Base-by-base conservation (phyloP, 1,140 invertebrate species). In the Ectropis grisescens region DNA sequence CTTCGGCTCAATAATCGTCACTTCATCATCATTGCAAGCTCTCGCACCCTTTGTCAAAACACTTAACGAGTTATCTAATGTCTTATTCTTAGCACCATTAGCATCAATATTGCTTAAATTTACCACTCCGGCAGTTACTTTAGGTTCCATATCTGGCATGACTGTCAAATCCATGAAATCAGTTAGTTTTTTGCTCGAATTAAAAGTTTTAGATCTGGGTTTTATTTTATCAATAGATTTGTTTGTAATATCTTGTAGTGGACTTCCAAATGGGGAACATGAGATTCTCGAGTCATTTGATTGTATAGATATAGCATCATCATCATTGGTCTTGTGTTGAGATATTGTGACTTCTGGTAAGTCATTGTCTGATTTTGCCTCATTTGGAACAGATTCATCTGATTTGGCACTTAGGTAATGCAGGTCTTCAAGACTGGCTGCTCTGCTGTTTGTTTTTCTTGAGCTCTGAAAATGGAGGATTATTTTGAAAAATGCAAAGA, bases 201-300 rank as follows among this genome's bases (percentile, higher is more conserved):
- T n/a, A n/a, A n/a, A n/a, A n/a, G n/a, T n/a, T n/a, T n/a, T n/a
- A n/a, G n/a, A n/a, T 19, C 3, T 19, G 8, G 8, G 16, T 8
- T 19, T 19, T 3, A 19, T 19, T 44, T 33, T 11, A 58, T 47
- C 11, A 55, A 35, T 39, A n/a, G n/a, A n/a, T n/a, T 57, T 49
- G 36, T 64, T 61, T 0, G 61, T 71, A 0, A 74, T 49, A 11
- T 74, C 58, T 7, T 55, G 46, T 2, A 64, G 14, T 0, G 74
- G 68, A 29, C 66, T 75, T 0, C 38, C 15, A 33, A 79, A 61
- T 2, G 74, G 66, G 0, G 70, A 79, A 37, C 68, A 74, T 1
- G 56, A 48, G n/a, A 72, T 13, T 40, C 40, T 55, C 0, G 69
- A 66, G 13, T n/a, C n/a, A n/a, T n/a, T n/a, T n/a, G n/a, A n/a